These are phyloP conservation scores for Lacerta bilineata DNA, from an alignment of 2,797 vertebrate species.

Conservation along the genomic window DNA sequence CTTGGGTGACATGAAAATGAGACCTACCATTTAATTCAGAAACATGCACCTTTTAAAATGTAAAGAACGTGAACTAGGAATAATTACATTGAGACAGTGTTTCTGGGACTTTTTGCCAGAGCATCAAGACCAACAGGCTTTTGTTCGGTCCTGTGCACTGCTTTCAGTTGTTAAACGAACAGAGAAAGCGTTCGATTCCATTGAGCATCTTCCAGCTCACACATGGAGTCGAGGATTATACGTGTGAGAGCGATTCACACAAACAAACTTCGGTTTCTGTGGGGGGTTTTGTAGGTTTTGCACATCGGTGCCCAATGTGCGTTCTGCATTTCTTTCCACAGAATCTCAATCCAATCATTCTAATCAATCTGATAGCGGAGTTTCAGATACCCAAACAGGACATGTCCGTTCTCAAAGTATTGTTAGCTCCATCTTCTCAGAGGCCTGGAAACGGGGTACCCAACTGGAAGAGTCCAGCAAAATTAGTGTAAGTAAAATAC, in stretches of 20 bases:
- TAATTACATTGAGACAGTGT: not conserved
- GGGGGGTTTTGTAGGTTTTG: not conserved
- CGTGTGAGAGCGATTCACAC: too few species aligned
- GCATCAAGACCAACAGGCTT: not conserved
- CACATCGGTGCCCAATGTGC: not conserved
- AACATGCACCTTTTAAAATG: not conserved
- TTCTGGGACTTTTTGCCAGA: not conserved
- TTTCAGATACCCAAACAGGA: slow-evolving; percentile 92
- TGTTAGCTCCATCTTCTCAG: slow-evolving; percentile 98
- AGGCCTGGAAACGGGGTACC: slow-evolving; percentile 98
- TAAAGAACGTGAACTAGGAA: not conserved
- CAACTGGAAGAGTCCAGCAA: slow-evolving; percentile 95
- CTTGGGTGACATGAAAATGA: slow-evolving; percentile 40
- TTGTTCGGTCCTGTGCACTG: not conserved
- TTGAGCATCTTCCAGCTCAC: not conserved
- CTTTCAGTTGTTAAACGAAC: not conserved
- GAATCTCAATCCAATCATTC: slow-evolving; percentile 94
- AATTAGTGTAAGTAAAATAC: slow-evolving; percentile 74
- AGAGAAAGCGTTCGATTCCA: not conserved
- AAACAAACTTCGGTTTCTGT: not conserved
- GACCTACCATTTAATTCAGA: not conserved
- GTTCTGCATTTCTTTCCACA: slow-evolving; percentile 67
- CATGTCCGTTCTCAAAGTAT: slow-evolving; percentile 95
- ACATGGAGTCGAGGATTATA: not conserved
- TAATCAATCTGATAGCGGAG: slow-evolving; percentile 92